Evolutionary conservation across 1,140 invertebrate species (phyloP).

Genomic region (Apis laboriosa): DNA sequence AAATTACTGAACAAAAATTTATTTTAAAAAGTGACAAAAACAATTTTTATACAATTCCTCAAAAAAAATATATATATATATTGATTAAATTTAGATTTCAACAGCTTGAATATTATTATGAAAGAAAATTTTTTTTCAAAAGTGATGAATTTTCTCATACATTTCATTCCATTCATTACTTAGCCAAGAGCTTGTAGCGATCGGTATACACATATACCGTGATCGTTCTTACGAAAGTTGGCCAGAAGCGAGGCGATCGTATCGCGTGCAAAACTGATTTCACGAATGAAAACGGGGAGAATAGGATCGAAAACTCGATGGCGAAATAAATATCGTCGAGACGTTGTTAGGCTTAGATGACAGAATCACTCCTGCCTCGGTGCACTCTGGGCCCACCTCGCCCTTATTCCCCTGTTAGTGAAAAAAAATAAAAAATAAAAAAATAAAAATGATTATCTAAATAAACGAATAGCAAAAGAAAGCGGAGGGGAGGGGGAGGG

Average conservation of each 20-base stretch:
- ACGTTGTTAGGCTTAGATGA: slow-evolving; percentile 6
- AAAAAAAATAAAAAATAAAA: not conserved
- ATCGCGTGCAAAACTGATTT: slow-evolving; percentile 6
- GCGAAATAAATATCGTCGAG: not conserved
- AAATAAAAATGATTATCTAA: not conserved
- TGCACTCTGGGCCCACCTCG: slow-evolving; percentile 17
- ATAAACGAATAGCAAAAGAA: not conserved
- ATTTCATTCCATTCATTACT: no score
- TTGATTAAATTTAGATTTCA: no score
- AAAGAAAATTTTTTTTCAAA: no score
- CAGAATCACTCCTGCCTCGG: slow-evolving; percentile 43
- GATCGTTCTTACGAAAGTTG: slow-evolving; percentile 21
- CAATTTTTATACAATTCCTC: no score
- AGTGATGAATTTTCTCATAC: no score
- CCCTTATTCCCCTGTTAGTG: not conserved
- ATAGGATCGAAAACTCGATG: not conserved
- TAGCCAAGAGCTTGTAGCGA: no score
- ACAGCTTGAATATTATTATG: no score
- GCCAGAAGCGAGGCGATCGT: slow-evolving; percentile 46
- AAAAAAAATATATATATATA: no score
- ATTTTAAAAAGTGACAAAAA: no score
- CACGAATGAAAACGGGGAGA: not conserved
- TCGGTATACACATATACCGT: not conserved
- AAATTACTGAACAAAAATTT: no score
- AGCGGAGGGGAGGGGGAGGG: not conserved